Percentiles rank a stretch among this genome's conserved stretches.
These are phyloP conservation scores for Crax fasciolata DNA, from an alignment of 2,797 vertebrate genomes.

Conservation along the genomic window DNA sequence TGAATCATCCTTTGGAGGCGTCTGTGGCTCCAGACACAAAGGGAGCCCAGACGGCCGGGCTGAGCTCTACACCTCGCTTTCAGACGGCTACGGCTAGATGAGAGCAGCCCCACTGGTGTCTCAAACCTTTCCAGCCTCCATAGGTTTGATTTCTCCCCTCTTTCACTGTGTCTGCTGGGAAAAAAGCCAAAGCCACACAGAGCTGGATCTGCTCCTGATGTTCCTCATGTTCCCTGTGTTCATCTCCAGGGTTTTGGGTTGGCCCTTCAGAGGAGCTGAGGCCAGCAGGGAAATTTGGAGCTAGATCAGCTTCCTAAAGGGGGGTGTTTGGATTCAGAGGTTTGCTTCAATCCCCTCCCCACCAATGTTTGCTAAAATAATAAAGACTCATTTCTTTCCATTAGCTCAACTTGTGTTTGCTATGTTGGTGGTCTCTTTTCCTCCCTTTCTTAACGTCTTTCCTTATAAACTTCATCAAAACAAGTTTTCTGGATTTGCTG, in stretches of 20 bases:
- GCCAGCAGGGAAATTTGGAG: slow-evolving; percentile 59
- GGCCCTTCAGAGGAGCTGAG: slow-evolving; percentile 41
- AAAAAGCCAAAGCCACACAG: slow-evolving; percentile 49
- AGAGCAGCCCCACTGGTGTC: slow-evolving; percentile 36
- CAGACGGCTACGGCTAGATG: neutral
- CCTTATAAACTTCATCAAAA: slow-evolving; percentile 35
- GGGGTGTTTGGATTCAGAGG: slow-evolving; percentile 4
- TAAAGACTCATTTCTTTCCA: slow-evolving; percentile 43
- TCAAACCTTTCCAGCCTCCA: slow-evolving; percentile 40
- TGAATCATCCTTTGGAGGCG: neutral
- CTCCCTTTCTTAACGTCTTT: slow-evolving; percentile 1
- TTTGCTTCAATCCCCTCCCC: slow-evolving; percentile 20
- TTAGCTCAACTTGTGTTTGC: slow-evolving; percentile 24
- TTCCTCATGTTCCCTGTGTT: slow-evolving; percentile 52
- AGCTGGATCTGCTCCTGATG: slow-evolving; percentile 61
- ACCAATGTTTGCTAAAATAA: slow-evolving; percentile 54
- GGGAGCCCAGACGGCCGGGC: neutral
- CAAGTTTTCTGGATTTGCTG: slow-evolving; percentile 8
- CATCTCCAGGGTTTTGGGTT: slow-evolving; percentile 51
- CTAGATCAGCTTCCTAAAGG: slow-evolving; percentile 41
- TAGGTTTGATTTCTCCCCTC: slow-evolving; percentile 42
- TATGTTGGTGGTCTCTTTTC: slow-evolving; percentile 62
- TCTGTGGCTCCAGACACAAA: neutral
- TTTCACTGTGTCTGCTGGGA: slow-evolving; percentile 59
- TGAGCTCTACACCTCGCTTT: neutral